Evolutionary conservation across 2,113 vertebrate genomes (phyloP).

Genomic region (Rhadina sibilatrix): DNA sequence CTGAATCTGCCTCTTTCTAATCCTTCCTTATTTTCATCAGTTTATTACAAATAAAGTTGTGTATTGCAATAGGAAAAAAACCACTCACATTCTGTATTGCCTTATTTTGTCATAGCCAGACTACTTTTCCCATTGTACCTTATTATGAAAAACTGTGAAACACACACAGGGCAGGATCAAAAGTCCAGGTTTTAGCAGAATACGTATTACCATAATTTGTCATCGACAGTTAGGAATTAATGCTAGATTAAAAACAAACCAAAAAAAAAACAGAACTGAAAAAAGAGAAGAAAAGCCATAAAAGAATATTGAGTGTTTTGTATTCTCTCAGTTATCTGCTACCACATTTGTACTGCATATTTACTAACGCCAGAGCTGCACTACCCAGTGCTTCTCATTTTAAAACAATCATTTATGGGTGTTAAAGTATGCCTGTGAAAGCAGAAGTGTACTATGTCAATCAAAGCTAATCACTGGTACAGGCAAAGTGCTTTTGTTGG

Average conservation of each 20-base stretch:
- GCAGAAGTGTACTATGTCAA: conserved; percentile 79
- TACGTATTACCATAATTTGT: neutral
- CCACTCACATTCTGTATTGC: neutral
- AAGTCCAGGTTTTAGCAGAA: conserved; percentile 1
- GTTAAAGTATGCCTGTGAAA: conserved; percentile 73
- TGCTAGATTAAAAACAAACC: neutral
- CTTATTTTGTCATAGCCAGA: neutral
- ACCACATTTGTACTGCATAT: conserved; percentile 37
- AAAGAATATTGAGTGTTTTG: neutral
- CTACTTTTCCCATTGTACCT: neutral
- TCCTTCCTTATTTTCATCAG: neutral
- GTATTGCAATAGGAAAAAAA: neutral
- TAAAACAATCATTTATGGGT: conserved; percentile 76
- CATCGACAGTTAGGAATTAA: conserved; percentile 5
- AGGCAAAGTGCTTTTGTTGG: conserved; percentile 80
- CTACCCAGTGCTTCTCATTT: conserved; percentile 69
- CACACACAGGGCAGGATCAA: neutral
- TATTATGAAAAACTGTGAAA: neutral
- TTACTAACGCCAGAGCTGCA: conserved; percentile 48
- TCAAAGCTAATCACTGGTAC: conserved; percentile 83
- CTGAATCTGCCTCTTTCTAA: neutral
- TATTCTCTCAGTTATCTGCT: conserved; percentile 50
- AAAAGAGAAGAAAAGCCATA: neutral
- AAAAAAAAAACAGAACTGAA: neutral
- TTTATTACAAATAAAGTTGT: neutral